Percentiles rank a stretch among this genome's conserved stretches.
Conservation (phyloP, 2,797 vertebrate genomes). For the Microchirus variegatus region DNA sequence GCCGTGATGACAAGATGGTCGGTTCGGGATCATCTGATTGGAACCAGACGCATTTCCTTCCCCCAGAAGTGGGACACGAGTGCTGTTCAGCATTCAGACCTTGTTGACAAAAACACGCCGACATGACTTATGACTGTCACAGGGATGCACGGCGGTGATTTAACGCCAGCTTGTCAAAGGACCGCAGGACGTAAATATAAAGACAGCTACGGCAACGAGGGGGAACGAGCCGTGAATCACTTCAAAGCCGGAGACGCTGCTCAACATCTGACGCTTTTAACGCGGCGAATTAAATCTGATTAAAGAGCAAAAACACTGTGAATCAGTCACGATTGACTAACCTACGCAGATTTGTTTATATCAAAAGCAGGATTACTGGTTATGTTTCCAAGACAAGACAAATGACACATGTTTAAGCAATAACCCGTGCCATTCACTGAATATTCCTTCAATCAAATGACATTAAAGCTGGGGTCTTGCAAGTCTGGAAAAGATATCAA, state of each 20-base stretch:
- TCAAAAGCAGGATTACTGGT: background rate
- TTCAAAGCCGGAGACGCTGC: background rate
- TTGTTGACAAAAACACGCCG: constrained; percentile 8
- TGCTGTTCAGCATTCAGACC: background rate
- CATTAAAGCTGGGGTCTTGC: no score
- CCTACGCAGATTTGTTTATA: background rate
- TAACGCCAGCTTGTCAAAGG: constrained; percentile 7
- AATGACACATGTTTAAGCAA: no score
- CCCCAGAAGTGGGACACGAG: background rate
- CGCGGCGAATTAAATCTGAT: background rate
- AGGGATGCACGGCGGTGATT: constrained; percentile 7
- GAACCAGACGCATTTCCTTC: constrained; percentile 10
- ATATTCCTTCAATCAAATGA: no score
- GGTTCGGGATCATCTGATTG: background rate
- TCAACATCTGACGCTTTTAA: background rate
- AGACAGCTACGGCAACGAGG: background rate
- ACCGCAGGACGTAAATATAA: constrained; percentile 11
- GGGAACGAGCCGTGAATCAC: constrained; percentile 12
- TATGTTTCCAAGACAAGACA: no score
- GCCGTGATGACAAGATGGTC: background rate
- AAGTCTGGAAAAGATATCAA: no score
- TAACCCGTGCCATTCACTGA: no score
- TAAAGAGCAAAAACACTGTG: background rate
- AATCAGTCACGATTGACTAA: background rate
- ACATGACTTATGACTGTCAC: constrained; percentile 6